Evolutionary conservation across 2,888 invertebrate genomes (phyloP), one percentile per base, ranked within the genome.

Genomic region (Agonopterix subpropinquella): DNA sequence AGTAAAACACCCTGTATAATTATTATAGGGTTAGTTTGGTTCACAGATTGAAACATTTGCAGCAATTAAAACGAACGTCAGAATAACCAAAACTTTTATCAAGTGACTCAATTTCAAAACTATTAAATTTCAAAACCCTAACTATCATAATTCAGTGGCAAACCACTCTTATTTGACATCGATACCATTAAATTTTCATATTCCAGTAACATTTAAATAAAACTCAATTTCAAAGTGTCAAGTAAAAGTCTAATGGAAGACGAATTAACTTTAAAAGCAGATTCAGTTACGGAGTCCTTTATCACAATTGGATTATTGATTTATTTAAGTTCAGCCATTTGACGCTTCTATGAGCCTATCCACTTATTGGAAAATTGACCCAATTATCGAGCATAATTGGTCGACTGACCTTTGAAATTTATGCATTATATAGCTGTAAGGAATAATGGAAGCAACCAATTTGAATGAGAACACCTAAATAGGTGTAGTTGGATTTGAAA

Each of bases 371-470:
- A 41, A 45, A 59, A 52, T 57, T 59, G 58, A 61, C 54, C 55
- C 61, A 66, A 65, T 66, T 66, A 66, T 57, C 42, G 39, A 13
- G 43, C 13, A 44, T 64, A 58, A 64, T 66, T 58, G 57, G 28
- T 43, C 36, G n/a, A 11, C 18, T 28, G 35, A 11, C 39, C 28
- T 44, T 41, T 41, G 44, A 45, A 28, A 28, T 28, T 28, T 28
- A 8, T 41, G 46, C 47, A 59, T 56, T 56, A 62, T 54, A 56
- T 54, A 56, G 43, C 52, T 54, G 52, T 59, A 11, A 41, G 41
- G 8, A 28, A 28, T 11, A 10, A 41, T 41, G 11, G 8, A 41
- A 13, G 9, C 41, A n/a, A 28, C 28, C 28, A 28, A 18, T 18
- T 18, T 18, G 18, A 18, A 28, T 28, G 28, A 28, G 28, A 28